Evolutionary conservation across 2,888 invertebrate species (phyloP).

Genomic region (Cerceris rybyensis): DNA sequence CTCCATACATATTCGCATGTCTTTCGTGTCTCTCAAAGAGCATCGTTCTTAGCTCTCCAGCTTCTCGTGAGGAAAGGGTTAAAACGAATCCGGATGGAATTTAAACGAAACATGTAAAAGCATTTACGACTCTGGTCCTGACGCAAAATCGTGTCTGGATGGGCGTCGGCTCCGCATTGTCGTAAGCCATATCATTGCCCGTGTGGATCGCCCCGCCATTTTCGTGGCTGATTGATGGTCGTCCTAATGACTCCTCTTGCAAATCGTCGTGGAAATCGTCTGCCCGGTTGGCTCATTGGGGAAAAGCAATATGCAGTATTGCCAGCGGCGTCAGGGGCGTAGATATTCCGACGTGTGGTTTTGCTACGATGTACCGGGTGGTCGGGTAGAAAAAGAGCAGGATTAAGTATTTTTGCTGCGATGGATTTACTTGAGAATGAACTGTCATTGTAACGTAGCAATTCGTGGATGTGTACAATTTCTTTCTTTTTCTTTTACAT

Average conservation of each 20-base stretch:
- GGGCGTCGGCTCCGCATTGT: slow-evolving; percentile 49
- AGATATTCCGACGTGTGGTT: background rate
- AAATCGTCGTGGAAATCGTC: slow-evolving; percentile 55
- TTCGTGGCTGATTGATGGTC: slow-evolving; percentile 58
- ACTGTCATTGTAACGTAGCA: too few species aligned
- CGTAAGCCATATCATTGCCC: slow-evolving; percentile 38
- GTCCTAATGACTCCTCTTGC: slow-evolving; percentile 60
- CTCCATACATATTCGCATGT: too few species aligned
- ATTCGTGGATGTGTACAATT: too few species aligned
- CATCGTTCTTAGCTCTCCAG: background rate
- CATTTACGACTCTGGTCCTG: background rate
- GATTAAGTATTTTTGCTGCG: too few species aligned
- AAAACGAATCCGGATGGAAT: background rate
- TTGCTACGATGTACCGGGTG: slow-evolving; percentile 15
- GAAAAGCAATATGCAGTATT: slow-evolving; percentile 55
- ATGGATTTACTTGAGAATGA: too few species aligned
- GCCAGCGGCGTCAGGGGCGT: slow-evolving; percentile 36
- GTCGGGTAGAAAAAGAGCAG: slow-evolving; percentile 2
- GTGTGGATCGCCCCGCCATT: slow-evolving; percentile 47
- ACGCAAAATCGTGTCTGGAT: slow-evolving; percentile 16
- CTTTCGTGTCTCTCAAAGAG: too few species aligned
- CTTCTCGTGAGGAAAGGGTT: background rate
- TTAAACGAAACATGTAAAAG: background rate
- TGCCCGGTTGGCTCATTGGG: slow-evolving; percentile 32
- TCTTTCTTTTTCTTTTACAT: too few species aligned